Conservation (phyloP, 2,797 vertebrate species). For the Manis pentadactyla region DNA sequence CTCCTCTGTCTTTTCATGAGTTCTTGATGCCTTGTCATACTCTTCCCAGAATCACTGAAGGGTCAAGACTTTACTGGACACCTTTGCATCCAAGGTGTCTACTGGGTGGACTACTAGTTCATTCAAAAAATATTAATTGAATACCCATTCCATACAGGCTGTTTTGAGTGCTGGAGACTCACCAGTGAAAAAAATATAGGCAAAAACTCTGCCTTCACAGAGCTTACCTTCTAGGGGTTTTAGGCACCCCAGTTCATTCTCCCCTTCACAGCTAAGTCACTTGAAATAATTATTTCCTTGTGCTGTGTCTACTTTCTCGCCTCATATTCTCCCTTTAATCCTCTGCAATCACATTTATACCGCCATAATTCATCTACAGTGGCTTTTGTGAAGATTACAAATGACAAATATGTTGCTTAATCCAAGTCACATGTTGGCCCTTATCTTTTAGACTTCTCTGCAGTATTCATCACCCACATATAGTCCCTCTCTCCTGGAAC, state of each 20-base stretch:
- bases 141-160: not conserved
- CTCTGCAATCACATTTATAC: not conserved
- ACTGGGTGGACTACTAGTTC: not conserved
- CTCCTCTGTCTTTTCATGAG: not conserved
- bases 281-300: not conserved
- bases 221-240: not conserved
- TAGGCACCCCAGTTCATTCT: not conserved
- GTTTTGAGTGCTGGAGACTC: not conserved
- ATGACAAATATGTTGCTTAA: not conserved
- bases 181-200: not conserved
- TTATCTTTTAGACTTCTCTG: not conserved
- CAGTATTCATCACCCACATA: not conserved
- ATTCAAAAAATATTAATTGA: not conserved
- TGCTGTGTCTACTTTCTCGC: not conserved
- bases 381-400: not conserved
- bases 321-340: not conserved
- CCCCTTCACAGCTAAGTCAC: not conserved
- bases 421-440: not conserved
- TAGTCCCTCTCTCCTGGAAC: not conserved
- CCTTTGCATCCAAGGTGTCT: not conserved
- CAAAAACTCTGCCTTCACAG: not conserved
- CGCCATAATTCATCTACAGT: not conserved
- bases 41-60: not conserved
- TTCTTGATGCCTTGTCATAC: not conserved
- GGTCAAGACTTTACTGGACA: not conserved